Evolutionary conservation across 2,797 vertebrate species (phyloP).

Genomic region (Phrynocephalus vlangalii): DNA sequence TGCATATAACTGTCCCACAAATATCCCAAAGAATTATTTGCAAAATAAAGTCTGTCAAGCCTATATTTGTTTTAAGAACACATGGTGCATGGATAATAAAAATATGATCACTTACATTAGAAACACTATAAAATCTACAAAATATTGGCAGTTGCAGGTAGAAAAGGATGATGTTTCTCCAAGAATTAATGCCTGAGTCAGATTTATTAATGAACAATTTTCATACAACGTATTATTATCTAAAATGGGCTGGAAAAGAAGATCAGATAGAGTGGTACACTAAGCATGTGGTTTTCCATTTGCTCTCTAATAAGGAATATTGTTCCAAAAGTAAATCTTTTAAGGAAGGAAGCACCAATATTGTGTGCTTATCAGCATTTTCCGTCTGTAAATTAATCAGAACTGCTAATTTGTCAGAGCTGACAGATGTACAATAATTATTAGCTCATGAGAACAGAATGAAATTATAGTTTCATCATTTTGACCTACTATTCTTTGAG

Average conservation of each 20-base stretch:
- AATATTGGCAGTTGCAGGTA: conserved; percentile 9
- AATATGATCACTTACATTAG: conserved; percentile 34
- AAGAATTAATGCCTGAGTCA: conserved; percentile 21
- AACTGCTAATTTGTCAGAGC: conserved; percentile 71
- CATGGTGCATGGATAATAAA: conserved; percentile 22
- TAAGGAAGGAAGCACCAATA: conserved; percentile 42
- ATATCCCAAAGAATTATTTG: conserved; percentile 21
- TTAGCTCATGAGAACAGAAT: conserved; percentile 69
- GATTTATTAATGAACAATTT: conserved; percentile 33
- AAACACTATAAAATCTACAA: conserved; percentile 21
- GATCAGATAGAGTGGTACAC: conserved; percentile 1
- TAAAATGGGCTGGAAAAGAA: neutral
- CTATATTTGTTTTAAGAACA: conserved; percentile 20
- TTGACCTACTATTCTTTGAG: conserved; percentile 58
- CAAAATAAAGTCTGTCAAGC: neutral
- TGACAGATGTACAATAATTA: conserved; percentile 68
- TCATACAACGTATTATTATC: conserved; percentile 16
- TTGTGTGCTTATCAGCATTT: conserved; percentile 53
- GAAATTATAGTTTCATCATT: conserved; percentile 51
- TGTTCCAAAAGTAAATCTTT: conserved; percentile 36
- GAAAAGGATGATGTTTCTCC: neutral
- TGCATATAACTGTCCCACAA: conserved; percentile 27
- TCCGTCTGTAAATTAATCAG: conserved; percentile 62
- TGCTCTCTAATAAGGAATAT: neutral
- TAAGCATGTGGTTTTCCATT: conserved; percentile 28